These are phyloP conservation scores for Nowickia ferox DNA, from an alignment of 2,888 invertebrate genomes.

Conservation along the genomic window DNA sequence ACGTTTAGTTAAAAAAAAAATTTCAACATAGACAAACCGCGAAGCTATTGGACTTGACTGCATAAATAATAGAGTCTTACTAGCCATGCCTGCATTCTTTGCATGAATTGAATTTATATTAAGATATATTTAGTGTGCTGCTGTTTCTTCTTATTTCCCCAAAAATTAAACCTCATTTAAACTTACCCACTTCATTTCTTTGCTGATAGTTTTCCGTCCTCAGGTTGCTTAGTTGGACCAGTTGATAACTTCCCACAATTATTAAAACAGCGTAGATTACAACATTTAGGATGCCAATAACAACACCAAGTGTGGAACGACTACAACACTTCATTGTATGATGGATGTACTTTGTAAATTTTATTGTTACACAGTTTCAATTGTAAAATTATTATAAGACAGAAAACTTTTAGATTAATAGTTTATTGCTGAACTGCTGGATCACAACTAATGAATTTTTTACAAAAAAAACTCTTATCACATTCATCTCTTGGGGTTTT, in stretches of 20 bases:
- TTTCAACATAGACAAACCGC: too few species aligned
- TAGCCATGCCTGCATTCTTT: too few species aligned
- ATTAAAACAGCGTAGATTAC: background rate
- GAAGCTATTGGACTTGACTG: too few species aligned
- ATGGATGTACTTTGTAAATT: too few species aligned
- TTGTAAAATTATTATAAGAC: background rate
- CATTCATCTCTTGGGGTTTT: too few species aligned
- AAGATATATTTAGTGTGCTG: too few species aligned
- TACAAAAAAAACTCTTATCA: background rate
- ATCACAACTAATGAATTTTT: background rate
- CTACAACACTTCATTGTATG: conserved; percentile 41
- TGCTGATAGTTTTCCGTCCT: background rate
- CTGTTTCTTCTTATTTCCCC: too few species aligned
- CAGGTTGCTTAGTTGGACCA: background rate
- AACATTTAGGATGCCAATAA: conserved; percentile 14
- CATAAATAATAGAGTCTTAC: too few species aligned
- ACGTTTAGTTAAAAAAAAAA: too few species aligned
- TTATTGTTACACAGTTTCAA: background rate
- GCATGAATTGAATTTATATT: too few species aligned
- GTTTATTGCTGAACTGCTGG: background rate
- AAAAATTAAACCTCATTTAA: background rate
- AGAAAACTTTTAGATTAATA: background rate
- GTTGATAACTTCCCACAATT: background rate
- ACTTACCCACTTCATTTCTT: background rate
- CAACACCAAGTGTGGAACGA: conserved; percentile 39